These are phyloP conservation scores for Gyrodactylus salaris DNA, from an alignment of 1,140 invertebrate species.

Conservation along the genomic window DNA sequence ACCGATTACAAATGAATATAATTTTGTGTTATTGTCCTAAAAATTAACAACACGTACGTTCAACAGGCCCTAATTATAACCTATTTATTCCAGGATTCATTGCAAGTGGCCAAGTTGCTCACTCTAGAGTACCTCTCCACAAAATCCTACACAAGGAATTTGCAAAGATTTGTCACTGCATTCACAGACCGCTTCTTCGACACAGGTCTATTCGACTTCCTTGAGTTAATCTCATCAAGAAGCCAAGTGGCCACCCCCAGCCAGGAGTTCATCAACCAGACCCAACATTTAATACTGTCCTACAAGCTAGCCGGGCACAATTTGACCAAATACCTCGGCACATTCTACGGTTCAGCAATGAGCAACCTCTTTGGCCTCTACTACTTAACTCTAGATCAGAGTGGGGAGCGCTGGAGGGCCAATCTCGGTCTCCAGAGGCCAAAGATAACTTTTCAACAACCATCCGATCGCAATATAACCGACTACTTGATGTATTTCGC, in stretches of 20 bases:
- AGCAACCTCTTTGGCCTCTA: background rate
- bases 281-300: background rate
- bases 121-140: background rate
- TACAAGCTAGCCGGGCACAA: background rate
- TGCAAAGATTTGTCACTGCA: background rate
- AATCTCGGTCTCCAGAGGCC: background rate
- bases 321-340: background rate
- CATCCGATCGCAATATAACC: background rate
- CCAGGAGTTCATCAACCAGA: background rate
- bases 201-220: background rate
- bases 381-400: background rate
- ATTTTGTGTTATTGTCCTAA: too few species aligned
- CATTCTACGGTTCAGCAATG: slow-evolving; percentile 1
- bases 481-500: slow-evolving; percentile 3
- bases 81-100: too few species aligned
- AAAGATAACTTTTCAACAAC: background rate
- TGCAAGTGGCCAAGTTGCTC: background rate
- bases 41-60: too few species aligned
- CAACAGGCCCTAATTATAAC: too few species aligned
- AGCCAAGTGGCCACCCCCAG: background rate
- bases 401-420: background rate
- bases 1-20: too few species aligned
- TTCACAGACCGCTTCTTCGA: background rate
- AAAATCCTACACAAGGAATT: background rate
- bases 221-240: background rate